Conservation (phyloP, 2,797 vertebrate species). For the Onychomys torridus region DNA sequence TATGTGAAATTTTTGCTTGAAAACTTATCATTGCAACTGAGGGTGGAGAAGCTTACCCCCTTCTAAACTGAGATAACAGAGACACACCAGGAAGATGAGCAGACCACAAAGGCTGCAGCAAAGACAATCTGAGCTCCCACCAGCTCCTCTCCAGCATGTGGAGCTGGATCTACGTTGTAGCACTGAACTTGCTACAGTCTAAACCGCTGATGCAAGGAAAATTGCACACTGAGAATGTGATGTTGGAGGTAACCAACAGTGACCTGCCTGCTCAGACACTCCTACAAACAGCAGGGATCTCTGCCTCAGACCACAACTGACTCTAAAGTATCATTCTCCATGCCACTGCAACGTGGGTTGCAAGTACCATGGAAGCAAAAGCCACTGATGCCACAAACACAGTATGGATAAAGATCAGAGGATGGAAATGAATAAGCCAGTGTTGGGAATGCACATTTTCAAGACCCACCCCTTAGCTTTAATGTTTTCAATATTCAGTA, state of each 20-base stretch:
- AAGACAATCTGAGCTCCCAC: neutral
- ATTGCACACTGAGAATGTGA: neutral
- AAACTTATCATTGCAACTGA: neutral
- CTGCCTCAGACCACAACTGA: neutral
- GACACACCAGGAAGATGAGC: neutral
- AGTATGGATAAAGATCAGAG: neutral
- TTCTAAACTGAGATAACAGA: neutral
- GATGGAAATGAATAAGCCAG: neutral
- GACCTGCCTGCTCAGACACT: neutral
- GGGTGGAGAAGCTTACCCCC: neutral
- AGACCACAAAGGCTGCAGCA: neutral
- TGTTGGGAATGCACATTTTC: neutral
- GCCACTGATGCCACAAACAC: fast-evolving
- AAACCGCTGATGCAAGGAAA: neutral
- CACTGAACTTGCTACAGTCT: neutral
- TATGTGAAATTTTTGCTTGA: neutral
- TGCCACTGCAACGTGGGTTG: neutral
- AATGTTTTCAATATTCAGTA: neutral
- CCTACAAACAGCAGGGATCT: neutral
- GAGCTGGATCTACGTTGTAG: neutral
- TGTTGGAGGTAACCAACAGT: neutral
- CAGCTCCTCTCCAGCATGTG: neutral
- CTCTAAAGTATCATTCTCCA: neutral
- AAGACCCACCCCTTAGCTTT: neutral
- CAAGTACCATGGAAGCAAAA: neutral